Base-by-base conservation (phyloP, 2,888 invertebrate genomes). In the Drosophila borborema region DNA sequence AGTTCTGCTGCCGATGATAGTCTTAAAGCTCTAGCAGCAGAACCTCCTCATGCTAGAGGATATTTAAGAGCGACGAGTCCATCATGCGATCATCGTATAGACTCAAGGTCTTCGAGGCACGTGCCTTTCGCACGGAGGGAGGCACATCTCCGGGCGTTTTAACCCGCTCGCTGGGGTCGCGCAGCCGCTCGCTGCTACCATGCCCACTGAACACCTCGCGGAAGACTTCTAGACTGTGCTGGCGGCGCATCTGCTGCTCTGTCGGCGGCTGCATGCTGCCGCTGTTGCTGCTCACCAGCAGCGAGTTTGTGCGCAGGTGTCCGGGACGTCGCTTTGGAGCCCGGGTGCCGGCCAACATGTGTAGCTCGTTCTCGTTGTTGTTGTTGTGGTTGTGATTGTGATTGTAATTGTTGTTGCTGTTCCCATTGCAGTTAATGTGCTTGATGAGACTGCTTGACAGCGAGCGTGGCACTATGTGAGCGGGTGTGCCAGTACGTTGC, bases 41-140 rank as follows among this genome's bases (percentile, higher is more conserved):
- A 91, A 93, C 93, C 85, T 93, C 93, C 89, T 93, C 93, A 89
- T 93, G 93, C 92, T 93, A 93, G 87, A 93, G 93, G 61, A 92
- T 92, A 60, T 93, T 93, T 14, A 93, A 74, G 41, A 91, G 88
- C 1, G 93, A 91, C 49, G 93, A 92, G 72, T 93, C 93, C 97
- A 98, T 98, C 95, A 98, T 97, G 49, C 98, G 94, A 91, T 98
- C 98, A 86, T 98, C 97, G 88, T 97, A 98, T 23, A 98, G 93
- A 53, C 98, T 98, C 84, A 98, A 95, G 76, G 98, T 95, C 77
- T 96, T 96, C 49, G 95, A 95, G 1, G 96, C 96, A 73, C 95
- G 94, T 2, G 96, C 95, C 81, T 95, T 95, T 16, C 97, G 92
- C 1, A 97, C 96, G 0, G 97, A 96, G 0, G 96, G 96, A 0